Conservation (phyloP, 2,888 invertebrate species). For the Parelbella ahira region DNA sequence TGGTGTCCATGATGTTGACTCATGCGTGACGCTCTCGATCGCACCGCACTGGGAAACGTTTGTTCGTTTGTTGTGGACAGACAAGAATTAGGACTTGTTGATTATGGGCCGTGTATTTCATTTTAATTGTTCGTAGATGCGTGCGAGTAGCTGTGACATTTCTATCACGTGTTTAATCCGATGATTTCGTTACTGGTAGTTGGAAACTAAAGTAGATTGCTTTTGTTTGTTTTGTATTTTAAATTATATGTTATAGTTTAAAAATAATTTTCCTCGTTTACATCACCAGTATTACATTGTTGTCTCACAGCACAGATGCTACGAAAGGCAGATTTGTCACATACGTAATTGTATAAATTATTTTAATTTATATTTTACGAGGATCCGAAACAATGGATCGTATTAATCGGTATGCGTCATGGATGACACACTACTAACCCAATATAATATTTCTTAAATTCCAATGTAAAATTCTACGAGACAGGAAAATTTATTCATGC, state of each 20-base stretch:
- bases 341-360: no score
- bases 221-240: slow-evolving; percentile 8
- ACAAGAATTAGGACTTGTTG: slow-evolving; percentile 23
- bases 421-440: no score
- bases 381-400: no score
- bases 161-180: slow-evolving; percentile 14
- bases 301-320: no score
- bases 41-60: slow-evolving; percentile 61
- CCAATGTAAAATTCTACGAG: not conserved
- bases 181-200: slow-evolving; percentile 1
- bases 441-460: no score
- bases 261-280: slow-evolving; percentile 8
- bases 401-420: no score
- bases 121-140: slow-evolving; percentile 22
- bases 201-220: slow-evolving; percentile 8
- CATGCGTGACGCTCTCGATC: slow-evolving; percentile 77
- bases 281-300: no score
- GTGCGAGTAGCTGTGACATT: slow-evolving; percentile 17
- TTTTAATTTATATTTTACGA: no score
- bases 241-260: no score
- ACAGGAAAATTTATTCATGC: not conserved
- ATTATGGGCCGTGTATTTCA: slow-evolving; percentile 15
- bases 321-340: no score
- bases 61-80: slow-evolving; percentile 39
- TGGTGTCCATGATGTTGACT: slow-evolving; percentile 75